Conservation (phyloP, 2,797 vertebrate genomes). For the Dendrocincla fuliginosa region DNA sequence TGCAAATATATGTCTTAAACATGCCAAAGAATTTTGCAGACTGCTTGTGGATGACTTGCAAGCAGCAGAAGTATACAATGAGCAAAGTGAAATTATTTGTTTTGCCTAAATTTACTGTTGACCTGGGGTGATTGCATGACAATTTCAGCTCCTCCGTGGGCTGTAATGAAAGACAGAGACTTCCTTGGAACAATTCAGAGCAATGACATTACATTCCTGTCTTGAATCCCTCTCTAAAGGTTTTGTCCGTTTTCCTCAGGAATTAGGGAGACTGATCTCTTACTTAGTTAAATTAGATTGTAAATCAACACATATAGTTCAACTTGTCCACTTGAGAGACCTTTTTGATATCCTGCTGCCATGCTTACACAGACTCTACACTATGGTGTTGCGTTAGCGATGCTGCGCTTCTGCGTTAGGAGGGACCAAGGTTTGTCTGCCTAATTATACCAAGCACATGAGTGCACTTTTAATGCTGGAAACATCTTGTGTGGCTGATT, state of each 20-base stretch:
- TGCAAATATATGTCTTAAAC: background rate
- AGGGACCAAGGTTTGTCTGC: background rate
- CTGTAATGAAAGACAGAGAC: background rate
- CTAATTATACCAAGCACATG: background rate
- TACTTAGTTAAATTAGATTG: background rate
- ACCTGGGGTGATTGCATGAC: background rate
- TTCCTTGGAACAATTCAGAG: background rate
- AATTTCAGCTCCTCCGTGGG: background rate
- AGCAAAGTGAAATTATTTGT: background rate
- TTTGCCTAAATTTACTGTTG: background rate
- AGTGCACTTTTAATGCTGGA: background rate
- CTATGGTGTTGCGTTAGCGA: background rate
- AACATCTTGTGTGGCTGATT: background rate
- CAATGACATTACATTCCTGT: fast-evolving
- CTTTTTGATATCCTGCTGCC: background rate
- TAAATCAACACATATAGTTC: background rate
- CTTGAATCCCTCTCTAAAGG: background rate
- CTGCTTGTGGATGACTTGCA: background rate
- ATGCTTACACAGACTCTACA: background rate
- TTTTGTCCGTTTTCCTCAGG: background rate
- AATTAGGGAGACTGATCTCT: background rate
- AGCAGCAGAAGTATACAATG: background rate
- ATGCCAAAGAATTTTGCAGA: background rate
- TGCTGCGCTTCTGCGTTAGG: background rate
- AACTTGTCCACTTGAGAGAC: background rate